These are phyloP conservation scores for Elephas maximus DNA, from an alignment of 2,113 vertebrate genomes.

Conservation along the genomic window DNA sequence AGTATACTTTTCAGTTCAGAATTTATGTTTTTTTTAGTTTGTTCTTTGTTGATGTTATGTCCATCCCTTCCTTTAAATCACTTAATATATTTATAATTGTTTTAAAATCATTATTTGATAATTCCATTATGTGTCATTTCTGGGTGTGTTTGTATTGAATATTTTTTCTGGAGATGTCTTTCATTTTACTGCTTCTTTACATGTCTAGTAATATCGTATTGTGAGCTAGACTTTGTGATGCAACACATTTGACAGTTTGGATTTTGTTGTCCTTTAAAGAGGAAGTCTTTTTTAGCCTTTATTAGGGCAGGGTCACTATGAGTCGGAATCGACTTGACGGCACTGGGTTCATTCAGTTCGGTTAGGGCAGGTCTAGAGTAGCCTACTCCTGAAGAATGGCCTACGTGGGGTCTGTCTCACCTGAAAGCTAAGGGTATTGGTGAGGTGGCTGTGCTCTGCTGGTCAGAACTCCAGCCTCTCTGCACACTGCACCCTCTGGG, in stretches of 20 bases:
- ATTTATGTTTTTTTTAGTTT: background rate
- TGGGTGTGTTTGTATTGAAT: background rate
- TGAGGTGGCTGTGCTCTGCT: background rate
- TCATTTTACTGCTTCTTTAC: background rate
- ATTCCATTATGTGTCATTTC: background rate
- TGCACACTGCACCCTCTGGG: background rate
- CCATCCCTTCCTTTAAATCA: background rate
- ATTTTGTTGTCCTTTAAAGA: background rate
- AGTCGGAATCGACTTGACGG: too few relatives aligned
- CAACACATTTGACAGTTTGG: background rate
- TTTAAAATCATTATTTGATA: background rate
- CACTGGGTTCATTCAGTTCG: too few relatives aligned
- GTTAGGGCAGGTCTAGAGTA: background rate
- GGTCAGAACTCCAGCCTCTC: background rate
- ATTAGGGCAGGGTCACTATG: background rate
- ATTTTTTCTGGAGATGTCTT: background rate
- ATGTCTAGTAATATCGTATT: background rate
- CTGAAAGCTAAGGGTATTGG: background rate
- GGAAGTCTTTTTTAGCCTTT: background rate
- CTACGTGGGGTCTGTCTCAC: background rate
- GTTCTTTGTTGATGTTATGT: background rate
- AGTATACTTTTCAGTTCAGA: background rate
- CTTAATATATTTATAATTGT: background rate
- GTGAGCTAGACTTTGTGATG: background rate
- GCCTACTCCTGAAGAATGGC: background rate